Percentiles rank a stretch among this genome's conserved stretches.
Conservation (phyloP, 2,797 vertebrate species). For the Pseudochaenichthys georgianus region DNA sequence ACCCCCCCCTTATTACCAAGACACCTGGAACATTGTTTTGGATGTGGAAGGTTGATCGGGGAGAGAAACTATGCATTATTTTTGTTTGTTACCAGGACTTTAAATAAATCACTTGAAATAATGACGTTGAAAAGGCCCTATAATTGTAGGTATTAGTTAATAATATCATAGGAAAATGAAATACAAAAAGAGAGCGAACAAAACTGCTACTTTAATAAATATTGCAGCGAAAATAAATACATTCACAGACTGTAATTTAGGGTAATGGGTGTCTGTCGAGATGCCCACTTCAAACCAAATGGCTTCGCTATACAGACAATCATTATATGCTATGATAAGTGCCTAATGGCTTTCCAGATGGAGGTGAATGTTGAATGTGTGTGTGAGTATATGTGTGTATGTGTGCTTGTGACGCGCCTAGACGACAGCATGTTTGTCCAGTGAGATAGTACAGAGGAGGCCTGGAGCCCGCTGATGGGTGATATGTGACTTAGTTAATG, state of each 20-base stretch:
- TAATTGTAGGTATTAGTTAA: neutral
- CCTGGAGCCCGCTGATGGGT: slow-evolving; percentile 73
- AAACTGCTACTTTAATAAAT: slow-evolving; percentile 18
- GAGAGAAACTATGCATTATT: neutral
- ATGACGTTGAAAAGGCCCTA: neutral
- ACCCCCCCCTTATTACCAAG: slow-evolving; percentile 33
- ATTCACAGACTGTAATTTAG: slow-evolving; percentile 41
- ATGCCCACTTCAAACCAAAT: slow-evolving; percentile 54
- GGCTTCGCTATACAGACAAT: slow-evolving; percentile 61
- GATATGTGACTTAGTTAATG: slow-evolving; percentile 80
- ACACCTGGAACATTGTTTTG: slow-evolving; percentile 31
- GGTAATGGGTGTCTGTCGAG: slow-evolving; percentile 50
- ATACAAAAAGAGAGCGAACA: neutral
- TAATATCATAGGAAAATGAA: neutral
- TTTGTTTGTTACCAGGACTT: neutral
- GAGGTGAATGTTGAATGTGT: slow-evolving; percentile 31
- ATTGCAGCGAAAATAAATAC: slow-evolving; percentile 19
- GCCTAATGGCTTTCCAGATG: slow-evolving; percentile 66
- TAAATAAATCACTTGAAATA: neutral
- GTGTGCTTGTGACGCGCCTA: slow-evolving; percentile 18
- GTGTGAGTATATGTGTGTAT: slow-evolving; percentile 33
- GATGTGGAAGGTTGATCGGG: slow-evolving; percentile 15
- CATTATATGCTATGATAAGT: slow-evolving; percentile 62
- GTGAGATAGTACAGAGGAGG: slow-evolving; percentile 72
- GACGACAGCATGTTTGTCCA: slow-evolving; percentile 76